A percentile compares a stretch with the other conserved stretches of the same genome.
Conservation (phyloP, 1,140 invertebrate genomes). For the Lasioglossum baleicum region DNA sequence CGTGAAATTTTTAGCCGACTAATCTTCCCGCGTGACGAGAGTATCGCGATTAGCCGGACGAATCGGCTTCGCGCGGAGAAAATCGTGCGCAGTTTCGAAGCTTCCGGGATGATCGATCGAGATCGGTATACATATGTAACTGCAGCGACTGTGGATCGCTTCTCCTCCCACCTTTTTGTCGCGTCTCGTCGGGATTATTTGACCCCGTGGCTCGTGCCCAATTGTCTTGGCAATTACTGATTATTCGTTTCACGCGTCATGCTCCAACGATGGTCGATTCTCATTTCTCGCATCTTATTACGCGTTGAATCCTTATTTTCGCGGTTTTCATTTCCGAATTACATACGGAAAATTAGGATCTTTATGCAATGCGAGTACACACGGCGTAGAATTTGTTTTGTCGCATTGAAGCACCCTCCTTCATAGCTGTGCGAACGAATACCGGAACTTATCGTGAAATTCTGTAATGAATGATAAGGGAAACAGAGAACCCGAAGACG, state of each 20-base stretch:
- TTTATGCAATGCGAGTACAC: too few relatives aligned
- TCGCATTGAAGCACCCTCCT: too few relatives aligned
- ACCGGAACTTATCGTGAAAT: background rate
- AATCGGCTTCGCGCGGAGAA: background rate
- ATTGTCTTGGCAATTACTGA: background rate
- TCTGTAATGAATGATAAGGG: background rate
- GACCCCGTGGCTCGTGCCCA: background rate
- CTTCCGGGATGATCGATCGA: background rate
- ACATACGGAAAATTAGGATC: too few relatives aligned
- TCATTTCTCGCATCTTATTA: background rate
- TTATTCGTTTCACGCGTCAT: background rate
- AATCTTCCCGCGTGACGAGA: background rate
- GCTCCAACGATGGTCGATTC: background rate
- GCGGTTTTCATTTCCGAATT: too few relatives aligned
- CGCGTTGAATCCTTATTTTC: too few relatives aligned
- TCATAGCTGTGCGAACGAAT: background rate
- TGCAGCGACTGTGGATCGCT: too few relatives aligned
- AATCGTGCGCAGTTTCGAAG: background rate
- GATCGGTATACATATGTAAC: too few relatives aligned
- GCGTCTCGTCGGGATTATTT: background rate
- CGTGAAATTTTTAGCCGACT: conserved; percentile 9
- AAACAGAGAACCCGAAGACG: conserved; percentile 1
- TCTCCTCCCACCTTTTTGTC: too few relatives aligned
- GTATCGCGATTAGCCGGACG: background rate
- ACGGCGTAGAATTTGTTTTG: too few relatives aligned